Base-by-base conservation (phyloP, 2,797 vertebrate genomes). In the Lutjanus argentimaculatus region DNA sequence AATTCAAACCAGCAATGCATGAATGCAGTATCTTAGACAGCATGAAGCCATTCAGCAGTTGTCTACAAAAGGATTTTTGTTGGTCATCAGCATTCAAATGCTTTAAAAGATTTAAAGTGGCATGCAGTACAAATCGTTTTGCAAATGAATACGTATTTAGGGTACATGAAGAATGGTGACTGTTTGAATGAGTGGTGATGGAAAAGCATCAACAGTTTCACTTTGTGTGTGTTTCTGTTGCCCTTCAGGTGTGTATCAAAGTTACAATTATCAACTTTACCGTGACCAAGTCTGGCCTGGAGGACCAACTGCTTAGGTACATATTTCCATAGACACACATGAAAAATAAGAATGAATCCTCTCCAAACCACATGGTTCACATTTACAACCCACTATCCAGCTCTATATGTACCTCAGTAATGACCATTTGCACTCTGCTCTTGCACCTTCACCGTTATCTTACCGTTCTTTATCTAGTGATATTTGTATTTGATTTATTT, bases 191-290 rank as follows among this genome's bases (percentile, higher is more conserved):
- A 48, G 8, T 30, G 17, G 11, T 53, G 4, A 42, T 56, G 13
- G 42, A 53, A 52, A 42, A n/a, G 8, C 7, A n/a, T 11, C 40
- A 21, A 40, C 16, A 6, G 3, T 46, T 78, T 53, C 0, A 46
- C 6, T 51, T 4, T 42, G 11, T 62, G 25, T 85, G 17, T 15
- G 25, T 85, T 19, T 15, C 7, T 80, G 2, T 70, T 81, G 45
- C 7, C n/a, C 71, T 84, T 51, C 81, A 98, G 97, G 96, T 98
- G 45, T 98, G 97, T 81, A 97, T 97, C 85, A 98, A 97, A 95
- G 97, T 98, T 70, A 97, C 97, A 52, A 95, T 98, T 74, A 97
- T 98, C 82, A 98, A 97, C 91, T 97, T 98, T 89, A 98, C 97
- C 0, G 97, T 98, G 77, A 97, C 97, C 22, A 96, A 92, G 85